Evolutionary conservation across 2,888 invertebrate species (phyloP).

Genomic region (Cistogaster globosa): DNA sequence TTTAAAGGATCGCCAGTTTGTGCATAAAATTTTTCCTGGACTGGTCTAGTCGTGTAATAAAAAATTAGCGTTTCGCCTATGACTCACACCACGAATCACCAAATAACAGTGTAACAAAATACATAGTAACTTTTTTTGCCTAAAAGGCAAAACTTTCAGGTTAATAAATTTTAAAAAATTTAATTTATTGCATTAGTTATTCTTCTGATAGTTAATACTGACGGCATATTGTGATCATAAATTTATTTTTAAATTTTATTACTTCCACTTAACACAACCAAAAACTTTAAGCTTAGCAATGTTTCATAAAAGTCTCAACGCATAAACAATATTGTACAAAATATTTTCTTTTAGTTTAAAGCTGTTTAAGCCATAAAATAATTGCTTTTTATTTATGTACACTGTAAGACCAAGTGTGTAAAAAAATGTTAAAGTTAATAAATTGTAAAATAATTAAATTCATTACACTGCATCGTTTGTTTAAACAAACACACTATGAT

Average conservation of each 20-base stretch:
- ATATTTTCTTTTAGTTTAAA: constrained; percentile 5
- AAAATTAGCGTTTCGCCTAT: too few species aligned
- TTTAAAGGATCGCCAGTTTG: too few species aligned
- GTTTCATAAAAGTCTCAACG: constrained; percentile 19
- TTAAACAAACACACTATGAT: constrained; percentile 13
- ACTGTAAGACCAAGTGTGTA: background rate
- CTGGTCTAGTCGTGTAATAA: too few species aligned
- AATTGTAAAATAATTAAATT: constrained; percentile 63
- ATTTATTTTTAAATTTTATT: constrained; percentile 10
- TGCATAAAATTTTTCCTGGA: too few species aligned
- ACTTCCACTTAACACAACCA: background rate
- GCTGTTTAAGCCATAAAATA: constrained; percentile 41
- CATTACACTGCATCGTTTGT: constrained; percentile 36
- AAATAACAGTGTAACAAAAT: too few species aligned
- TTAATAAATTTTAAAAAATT: background rate
- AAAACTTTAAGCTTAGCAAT: constrained; percentile 21
- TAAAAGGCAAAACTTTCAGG: background rate
- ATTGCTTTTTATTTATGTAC: constrained; percentile 28
- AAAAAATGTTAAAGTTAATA: constrained; percentile 30
- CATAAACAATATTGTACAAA: constrained; percentile 11
- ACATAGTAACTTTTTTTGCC: too few species aligned
- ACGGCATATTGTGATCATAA: background rate
- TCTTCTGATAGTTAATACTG: background rate
- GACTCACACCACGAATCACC: too few species aligned
- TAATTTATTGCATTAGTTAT: constrained; percentile 5